A percentile compares a stretch with the other conserved stretches of the same genome.
phyloP scores from a whole-genome alignment of 2,888 invertebrate species.

The Boloria selene region DNA sequence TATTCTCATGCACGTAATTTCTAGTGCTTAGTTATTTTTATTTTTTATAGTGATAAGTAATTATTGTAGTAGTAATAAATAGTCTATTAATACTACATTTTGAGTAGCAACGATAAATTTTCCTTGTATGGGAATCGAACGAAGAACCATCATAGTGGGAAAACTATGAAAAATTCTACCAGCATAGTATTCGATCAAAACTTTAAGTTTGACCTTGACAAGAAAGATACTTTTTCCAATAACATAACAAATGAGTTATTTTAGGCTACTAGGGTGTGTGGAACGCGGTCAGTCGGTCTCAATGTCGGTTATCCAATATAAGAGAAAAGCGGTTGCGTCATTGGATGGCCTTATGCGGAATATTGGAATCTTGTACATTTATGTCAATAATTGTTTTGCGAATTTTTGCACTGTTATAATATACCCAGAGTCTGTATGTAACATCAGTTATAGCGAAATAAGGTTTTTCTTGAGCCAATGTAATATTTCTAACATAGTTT shows the following conservation, averaged over 20 bases:
- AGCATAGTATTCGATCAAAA: neutral
- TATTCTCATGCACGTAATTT: too few relatives aligned
- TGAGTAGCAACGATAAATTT: too few relatives aligned
- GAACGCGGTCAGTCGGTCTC: conserved; percentile 67
- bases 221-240: conserved; percentile 11
- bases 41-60: too few relatives aligned
- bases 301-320: conserved; percentile 67
- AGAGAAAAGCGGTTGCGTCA: conserved; percentile 63
- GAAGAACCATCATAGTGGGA: too few relatives aligned
- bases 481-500: too few relatives aligned
- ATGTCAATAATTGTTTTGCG: neutral
- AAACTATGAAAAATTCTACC: too few relatives aligned
- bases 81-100: too few relatives aligned
- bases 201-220: conserved; percentile 10
- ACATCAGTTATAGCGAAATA: neutral
- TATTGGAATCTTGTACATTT: conserved; percentile 1
- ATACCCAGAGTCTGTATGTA: neutral
- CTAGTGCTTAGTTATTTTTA: too few relatives aligned
- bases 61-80: too few relatives aligned
- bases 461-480: too few relatives aligned
- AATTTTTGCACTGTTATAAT: neutral
- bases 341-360: conserved; percentile 46
- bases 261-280: conserved; percentile 24
- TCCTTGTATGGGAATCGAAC: too few relatives aligned
- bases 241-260: conserved; percentile 5